phyloP scores from a whole-genome alignment of 2,113 vertebrate genomes.

The Cardinalis cardinalis region DNA sequence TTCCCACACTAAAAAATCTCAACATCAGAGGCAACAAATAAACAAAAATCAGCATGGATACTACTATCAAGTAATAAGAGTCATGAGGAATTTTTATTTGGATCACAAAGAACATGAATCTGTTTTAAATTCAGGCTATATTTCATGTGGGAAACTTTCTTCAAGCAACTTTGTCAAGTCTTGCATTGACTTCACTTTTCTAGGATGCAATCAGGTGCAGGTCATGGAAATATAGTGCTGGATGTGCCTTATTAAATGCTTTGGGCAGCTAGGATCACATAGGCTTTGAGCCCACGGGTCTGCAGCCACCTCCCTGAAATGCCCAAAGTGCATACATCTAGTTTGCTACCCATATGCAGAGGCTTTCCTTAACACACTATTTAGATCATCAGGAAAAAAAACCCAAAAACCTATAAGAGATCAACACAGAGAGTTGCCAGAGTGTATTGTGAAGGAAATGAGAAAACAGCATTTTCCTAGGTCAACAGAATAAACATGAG shows the following conservation, averaged over 20 bases:
- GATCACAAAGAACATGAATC: not conserved
- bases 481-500: not conserved
- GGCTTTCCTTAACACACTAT: accelerated
- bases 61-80: not conserved
- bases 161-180: not conserved
- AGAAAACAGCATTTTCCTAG: not conserved
- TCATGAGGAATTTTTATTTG: not conserved
- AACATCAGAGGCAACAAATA: not conserved
- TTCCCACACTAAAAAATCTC: not conserved
- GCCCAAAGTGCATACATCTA: not conserved
- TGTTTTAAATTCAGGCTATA: not conserved
- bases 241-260: no score
- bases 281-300: not conserved
- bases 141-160: not conserved
- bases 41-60: not conserved
- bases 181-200: not conserved
- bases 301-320: not conserved
- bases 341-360: not conserved
- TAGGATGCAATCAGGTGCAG: not conserved
- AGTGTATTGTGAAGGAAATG: not conserved
- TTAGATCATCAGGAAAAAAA: not conserved
- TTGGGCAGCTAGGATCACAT: not conserved
- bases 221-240: not conserved
- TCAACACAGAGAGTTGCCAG: not conserved
- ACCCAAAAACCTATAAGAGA: accelerated